Evolutionary conservation across 2,113 vertebrate species (phyloP).

Genomic region (Tauraco erythrolophus): DNA sequence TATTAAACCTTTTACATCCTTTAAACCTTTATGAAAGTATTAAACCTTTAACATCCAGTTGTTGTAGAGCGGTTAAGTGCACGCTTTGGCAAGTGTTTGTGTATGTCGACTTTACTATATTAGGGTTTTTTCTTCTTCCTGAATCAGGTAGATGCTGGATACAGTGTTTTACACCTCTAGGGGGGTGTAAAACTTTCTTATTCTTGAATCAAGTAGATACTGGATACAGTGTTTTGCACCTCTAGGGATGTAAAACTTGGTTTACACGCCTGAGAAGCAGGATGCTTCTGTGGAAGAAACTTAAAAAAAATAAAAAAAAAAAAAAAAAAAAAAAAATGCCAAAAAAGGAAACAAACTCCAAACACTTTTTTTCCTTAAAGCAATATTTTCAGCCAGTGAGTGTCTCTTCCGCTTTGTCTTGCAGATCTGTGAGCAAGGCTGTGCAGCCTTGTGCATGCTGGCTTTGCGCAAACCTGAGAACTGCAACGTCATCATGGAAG

Average conservation of each 20-base stretch:
- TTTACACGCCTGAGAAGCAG: rapidly evolving
- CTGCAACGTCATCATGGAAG: conserved; percentile 90
- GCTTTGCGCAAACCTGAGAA: conserved; percentile 93
- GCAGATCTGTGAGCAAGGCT: conserved; percentile 94
- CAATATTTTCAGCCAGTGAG: not conserved
- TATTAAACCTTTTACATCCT: not conserved
- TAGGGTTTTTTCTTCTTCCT: not conserved
- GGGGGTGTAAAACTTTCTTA: not conserved
- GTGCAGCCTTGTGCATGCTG: conserved; percentile 86
- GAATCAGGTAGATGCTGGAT: rapidly evolving
- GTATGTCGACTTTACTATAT: rapidly evolving
- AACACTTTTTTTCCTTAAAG: not conserved
- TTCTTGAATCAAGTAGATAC: not conserved
- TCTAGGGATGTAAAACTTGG: rapidly evolving
- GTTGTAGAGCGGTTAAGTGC: not conserved
- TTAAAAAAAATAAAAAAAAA: rapidly evolving
- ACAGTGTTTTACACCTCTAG: not conserved
- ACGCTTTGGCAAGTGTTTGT: not conserved
- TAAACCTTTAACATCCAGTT: rapidly evolving
- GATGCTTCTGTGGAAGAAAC: not conserved
- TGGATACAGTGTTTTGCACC: not conserved
- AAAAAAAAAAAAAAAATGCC: rapidly evolving
- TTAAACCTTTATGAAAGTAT: too few relatives aligned
- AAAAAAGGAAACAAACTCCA: rapidly evolving
- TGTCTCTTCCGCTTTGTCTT: not conserved